Base-by-base conservation (phyloP, 2,888 invertebrate genomes). In the Antitype chi region DNA sequence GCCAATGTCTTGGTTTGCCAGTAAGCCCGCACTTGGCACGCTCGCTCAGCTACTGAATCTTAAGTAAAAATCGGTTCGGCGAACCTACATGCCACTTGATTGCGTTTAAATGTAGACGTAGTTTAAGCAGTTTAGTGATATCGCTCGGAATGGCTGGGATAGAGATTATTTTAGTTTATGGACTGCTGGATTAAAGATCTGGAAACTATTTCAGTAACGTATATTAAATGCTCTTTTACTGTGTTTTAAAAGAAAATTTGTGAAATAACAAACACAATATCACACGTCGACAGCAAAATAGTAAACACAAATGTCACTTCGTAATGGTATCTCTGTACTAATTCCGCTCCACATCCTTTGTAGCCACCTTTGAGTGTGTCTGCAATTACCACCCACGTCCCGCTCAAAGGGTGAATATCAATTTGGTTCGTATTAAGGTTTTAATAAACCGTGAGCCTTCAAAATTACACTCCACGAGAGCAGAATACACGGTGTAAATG, bases 391-490 rank as follows among this genome's bases (percentile, higher is more conserved):
- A 80, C 80, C 76, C 64, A 47, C 66, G 70, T 70, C 76, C 79
- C 70, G 49, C 20, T 62, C 76, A 80, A 86, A 78, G 86, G 87
- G 81, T 87, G 88, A 87, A 88, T 85, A 88, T 88, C 87, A 88
- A 88, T 88, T 90, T 86, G 86, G 82, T 86, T 79, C 88, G 88
- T 88, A 90, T 90, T 89, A 90, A 90, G 88, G 88, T 88, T 89
- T 87, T 90, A 90, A 90, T 90, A 90, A 87, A 88, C 88, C 70
- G 87, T 89, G 81, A 87, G 86, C 87, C 85, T 85, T 87, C 87
- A 86, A 87, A 88, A 90, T 90, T 88, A 89, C 87, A 86, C 84
- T 85, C 81, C 82, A 70, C 78, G 81, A 88, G 82, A 85, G 82
- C 63, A 78, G 82, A 79, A 81, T 83, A 85, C 87, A 86, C 79